Conservation (phyloP, 2,797 vertebrate species). For the Oreochromis grahami region DNA sequence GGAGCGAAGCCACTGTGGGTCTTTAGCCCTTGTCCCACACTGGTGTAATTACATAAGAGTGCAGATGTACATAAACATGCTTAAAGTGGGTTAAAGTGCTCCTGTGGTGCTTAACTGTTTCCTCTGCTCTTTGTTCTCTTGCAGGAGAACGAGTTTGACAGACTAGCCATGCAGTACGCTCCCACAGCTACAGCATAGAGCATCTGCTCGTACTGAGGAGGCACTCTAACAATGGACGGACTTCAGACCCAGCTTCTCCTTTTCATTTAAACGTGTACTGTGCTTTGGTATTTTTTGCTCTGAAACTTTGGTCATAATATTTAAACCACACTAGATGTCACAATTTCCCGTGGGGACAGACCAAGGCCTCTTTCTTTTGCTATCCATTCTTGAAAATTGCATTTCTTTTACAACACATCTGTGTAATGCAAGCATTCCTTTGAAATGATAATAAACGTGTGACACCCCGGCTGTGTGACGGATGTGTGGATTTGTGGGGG, state of each 20-base stretch:
- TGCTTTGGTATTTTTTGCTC: constrained; percentile 10
- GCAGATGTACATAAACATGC: constrained; percentile 42
- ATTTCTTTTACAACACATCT: constrained; percentile 1
- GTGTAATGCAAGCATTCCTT: constrained; percentile 47
- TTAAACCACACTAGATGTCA: constrained; percentile 2
- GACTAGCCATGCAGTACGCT: constrained; percentile 85
- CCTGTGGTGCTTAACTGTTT: constrained; percentile 1
- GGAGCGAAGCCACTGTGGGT: constrained; percentile 9
- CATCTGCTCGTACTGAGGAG: neutral
- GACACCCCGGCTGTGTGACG: neutral
- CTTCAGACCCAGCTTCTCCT: neutral
- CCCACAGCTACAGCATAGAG: constrained; percentile 75
- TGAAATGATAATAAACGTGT: constrained; percentile 54
- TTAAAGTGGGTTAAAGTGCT: constrained; percentile 2
- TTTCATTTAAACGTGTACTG: neutral
- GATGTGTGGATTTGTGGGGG: neutral
- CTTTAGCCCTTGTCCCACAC: constrained; percentile 22
- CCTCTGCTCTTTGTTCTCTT: constrained; percentile 21
- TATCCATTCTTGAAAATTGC: neutral
- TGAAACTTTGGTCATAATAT: constrained; percentile 1
- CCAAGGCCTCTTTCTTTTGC: neutral
- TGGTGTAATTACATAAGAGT: neutral
- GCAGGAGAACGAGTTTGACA: constrained; percentile 95
- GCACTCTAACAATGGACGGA: neutral
- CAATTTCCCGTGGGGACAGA: neutral